phyloP scores from a whole-genome alignment of 2,888 invertebrate genomes.

The Eueremaeus valkanovi region DNA sequence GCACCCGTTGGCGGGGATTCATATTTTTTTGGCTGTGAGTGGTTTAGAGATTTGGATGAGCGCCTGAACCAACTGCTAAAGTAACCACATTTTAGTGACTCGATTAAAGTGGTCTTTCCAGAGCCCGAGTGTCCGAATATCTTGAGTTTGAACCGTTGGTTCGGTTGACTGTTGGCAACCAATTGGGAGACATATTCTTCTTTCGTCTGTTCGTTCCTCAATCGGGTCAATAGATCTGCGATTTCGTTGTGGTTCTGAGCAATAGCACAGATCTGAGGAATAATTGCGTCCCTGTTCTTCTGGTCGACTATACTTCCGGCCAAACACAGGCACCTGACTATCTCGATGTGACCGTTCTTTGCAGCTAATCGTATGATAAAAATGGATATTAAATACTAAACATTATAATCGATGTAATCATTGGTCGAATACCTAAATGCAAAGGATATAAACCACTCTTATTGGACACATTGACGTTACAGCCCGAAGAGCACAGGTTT shows the following conservation, averaged over 20 bases:
- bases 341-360: conserved; percentile 65
- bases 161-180: conserved; percentile 58
- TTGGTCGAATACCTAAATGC: conserved; percentile 56
- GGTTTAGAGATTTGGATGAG: conserved; percentile 40
- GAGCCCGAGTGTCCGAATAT: conserved; percentile 67
- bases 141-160: conserved; percentile 64
- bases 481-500: conserved; percentile 59
- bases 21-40: conserved; percentile 4
- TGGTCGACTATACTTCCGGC: conserved; percentile 67
- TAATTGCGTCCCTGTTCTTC: conserved; percentile 60
- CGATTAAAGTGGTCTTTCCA: conserved; percentile 67
- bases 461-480: conserved; percentile 63
- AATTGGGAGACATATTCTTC: conserved; percentile 63
- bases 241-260: conserved; percentile 65
- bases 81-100: conserved; percentile 64
- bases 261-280: conserved; percentile 71
- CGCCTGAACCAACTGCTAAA: conserved; percentile 63
- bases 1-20: not conserved
- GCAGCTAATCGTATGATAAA: conserved; percentile 57
- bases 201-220: conserved; percentile 52
- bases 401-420: not conserved
- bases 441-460: conserved; percentile 62
- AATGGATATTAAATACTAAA: not conserved
- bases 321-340: conserved; percentile 65
- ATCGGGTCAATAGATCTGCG: conserved; percentile 45